These are phyloP conservation scores for Onychostruthus taczanowskii DNA, from an alignment of 2,113 vertebrate genomes.

Conservation along the genomic window DNA sequence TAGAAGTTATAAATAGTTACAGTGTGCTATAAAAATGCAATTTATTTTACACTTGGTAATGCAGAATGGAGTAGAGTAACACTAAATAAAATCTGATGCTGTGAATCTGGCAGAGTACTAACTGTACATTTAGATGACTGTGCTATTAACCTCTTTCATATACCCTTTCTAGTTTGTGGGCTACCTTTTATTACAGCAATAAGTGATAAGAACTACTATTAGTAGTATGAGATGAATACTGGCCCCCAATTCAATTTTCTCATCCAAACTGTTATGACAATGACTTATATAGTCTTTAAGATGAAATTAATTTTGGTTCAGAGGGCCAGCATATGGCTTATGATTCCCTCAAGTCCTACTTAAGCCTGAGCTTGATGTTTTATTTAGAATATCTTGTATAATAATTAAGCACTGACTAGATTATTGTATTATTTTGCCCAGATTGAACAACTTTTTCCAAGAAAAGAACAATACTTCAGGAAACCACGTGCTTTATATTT, in stretches of 20 bases:
- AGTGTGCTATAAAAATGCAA: slow-evolving; percentile 12
- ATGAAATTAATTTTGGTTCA: slow-evolving; percentile 17
- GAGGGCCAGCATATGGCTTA: not conserved
- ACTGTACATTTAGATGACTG: not conserved
- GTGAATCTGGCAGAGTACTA: slow-evolving; percentile 20
- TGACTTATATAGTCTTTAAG: not conserved
- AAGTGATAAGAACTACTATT: not conserved
- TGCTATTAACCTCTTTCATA: slow-evolving; percentile 19
- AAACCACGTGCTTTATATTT: not conserved
- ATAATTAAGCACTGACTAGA: not conserved
- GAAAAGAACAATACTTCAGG: not conserved
- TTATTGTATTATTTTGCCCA: not conserved
- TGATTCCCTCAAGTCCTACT: not conserved
- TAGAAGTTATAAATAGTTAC: not conserved
- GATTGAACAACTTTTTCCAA: not conserved
- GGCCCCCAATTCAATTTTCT: not conserved
- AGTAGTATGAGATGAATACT: not conserved
- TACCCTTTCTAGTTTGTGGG: slow-evolving; percentile 19
- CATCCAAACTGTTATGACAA: not conserved
- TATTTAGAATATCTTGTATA: not conserved
- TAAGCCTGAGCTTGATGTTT: not conserved
- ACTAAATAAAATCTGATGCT: slow-evolving; percentile 59
- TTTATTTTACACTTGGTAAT: slow-evolving; percentile 33
- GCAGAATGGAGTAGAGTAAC: slow-evolving; percentile 7
- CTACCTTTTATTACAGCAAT: slow-evolving; percentile 37